phyloP scores from a whole-genome alignment of 2,888 invertebrate genomes.

The Campoletis raptor region DNA sequence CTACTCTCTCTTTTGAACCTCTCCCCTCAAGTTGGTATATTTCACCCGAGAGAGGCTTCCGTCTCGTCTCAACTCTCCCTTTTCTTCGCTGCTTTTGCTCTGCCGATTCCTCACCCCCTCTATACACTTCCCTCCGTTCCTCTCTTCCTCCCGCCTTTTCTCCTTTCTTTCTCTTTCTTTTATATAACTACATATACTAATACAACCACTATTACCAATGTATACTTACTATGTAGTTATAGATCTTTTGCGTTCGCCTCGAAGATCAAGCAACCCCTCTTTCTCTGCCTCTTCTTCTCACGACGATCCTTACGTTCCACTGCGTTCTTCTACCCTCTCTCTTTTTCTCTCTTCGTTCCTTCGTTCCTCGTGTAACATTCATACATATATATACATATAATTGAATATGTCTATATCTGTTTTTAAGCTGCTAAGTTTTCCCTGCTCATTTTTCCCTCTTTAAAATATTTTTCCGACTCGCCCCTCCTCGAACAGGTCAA shows the following conservation, averaged over 20 bases:
- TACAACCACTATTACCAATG: conserved; percentile 50
- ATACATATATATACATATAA: conserved; percentile 33
- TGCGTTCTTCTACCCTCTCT: conserved; percentile 48
- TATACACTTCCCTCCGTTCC: not conserved
- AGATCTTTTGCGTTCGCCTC: conserved; percentile 47
- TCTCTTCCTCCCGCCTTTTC: conserved; percentile 44
- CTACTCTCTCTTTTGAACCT: conserved; percentile 11
- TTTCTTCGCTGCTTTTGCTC: conserved; percentile 58
- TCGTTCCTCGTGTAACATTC: conserved; percentile 7
- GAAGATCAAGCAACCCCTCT: conserved; percentile 65
- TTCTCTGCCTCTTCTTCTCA: conserved; percentile 47
- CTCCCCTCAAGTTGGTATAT: conserved; percentile 63
- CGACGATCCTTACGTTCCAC: conserved; percentile 38
- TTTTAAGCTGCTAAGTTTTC: conserved; percentile 33
- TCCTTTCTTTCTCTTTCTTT: conserved; percentile 60
- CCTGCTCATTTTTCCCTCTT: conserved; percentile 35
- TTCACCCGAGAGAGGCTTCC: conserved; percentile 70
- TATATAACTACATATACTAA: conserved; percentile 51
- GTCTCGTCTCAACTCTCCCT: conserved; percentile 66
- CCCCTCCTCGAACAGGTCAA: conserved; percentile 21
- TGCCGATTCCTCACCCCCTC: conserved; percentile 23
- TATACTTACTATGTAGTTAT: conserved; percentile 53
- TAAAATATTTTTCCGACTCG: conserved; percentile 42
- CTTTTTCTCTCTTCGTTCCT: conserved; percentile 6
- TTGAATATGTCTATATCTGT: conserved; percentile 21